Percentiles rank a stretch among this genome's conserved stretches.
These are phyloP conservation scores for Auanema sp. DNA, from an alignment of 2,888 invertebrate genomes.

Conservation along the genomic window DNA sequence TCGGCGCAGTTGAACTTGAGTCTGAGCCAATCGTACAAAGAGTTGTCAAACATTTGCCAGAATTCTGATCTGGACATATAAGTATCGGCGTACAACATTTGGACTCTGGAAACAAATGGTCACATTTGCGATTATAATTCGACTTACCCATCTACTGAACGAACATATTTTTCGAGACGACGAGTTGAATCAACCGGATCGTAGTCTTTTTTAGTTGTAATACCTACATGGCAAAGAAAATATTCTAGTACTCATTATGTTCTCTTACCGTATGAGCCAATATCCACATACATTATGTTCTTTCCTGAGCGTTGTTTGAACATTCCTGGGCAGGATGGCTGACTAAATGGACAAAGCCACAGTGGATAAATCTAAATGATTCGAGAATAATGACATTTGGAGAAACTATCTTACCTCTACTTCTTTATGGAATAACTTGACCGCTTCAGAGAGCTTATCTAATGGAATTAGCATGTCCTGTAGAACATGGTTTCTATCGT, in stretches of 20 bases:
- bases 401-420: slow-evolving; percentile 69
- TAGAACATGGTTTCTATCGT: slow-evolving; percentile 78
- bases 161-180: slow-evolving; percentile 76
- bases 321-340: slow-evolving; percentile 75
- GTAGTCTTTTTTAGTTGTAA: slow-evolving; percentile 69
- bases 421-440: slow-evolving; percentile 74
- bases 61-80: slow-evolving; percentile 78
- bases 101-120: slow-evolving; percentile 70
- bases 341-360: slow-evolving; percentile 81
- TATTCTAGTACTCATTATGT: not conserved
- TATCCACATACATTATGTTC: slow-evolving; percentile 77
- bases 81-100: slow-evolving; percentile 84
- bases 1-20: slow-evolving; percentile 70
- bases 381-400: not conserved
- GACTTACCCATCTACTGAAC: slow-evolving; percentile 71
- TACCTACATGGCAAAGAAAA: slow-evolving; percentile 13
- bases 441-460: slow-evolving; percentile 70
- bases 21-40: slow-evolving; percentile 70
- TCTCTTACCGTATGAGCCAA: slow-evolving; percentile 81
- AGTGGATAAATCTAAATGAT: slow-evolving; percentile 73
- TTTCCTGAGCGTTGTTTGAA: slow-evolving; percentile 70
- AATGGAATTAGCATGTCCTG: slow-evolving; percentile 81
- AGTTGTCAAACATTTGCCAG: slow-evolving; percentile 79
- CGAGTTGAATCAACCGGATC: slow-evolving; percentile 74
- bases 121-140: slow-evolving; percentile 49